phyloP scores from a whole-genome alignment of 2,113 vertebrate species.

The Hiodon tergisus region DNA sequence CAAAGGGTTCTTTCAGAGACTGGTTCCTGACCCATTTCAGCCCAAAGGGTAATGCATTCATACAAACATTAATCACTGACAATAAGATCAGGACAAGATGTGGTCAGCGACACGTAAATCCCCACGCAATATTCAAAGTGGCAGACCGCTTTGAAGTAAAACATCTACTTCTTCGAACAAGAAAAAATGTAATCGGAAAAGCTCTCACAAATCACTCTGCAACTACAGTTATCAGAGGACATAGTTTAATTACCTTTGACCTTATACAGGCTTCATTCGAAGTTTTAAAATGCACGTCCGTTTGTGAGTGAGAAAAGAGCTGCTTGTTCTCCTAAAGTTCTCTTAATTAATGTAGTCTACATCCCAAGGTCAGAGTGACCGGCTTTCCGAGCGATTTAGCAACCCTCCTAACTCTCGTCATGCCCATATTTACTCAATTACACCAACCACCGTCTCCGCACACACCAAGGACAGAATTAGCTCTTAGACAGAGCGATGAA shows the following conservation, averaged over 20 bases:
- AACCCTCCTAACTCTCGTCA: constrained; percentile 21
- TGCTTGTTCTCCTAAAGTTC: neutral
- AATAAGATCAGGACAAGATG: too few species aligned
- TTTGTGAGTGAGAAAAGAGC: neutral
- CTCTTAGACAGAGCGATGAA: neutral
- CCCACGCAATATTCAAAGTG: too few species aligned
- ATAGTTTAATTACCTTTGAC: constrained; percentile 13
- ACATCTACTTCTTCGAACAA: too few species aligned
- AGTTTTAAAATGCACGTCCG: neutral
- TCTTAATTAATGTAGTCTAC: neutral
- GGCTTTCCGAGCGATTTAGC: constrained; percentile 26
- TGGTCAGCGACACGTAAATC: too few species aligned
- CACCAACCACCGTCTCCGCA: constrained; percentile 25
- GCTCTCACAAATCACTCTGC: neutral
- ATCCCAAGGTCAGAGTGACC: neutral
- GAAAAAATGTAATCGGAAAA: too few species aligned
- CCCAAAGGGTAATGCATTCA: constrained; percentile 44
- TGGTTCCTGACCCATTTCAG: constrained; percentile 36
- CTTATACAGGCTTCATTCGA: constrained; percentile 24
- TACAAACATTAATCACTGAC: too few species aligned
- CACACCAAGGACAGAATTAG: constrained; percentile 28
- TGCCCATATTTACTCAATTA: constrained; percentile 32
- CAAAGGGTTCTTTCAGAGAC: constrained; percentile 46
- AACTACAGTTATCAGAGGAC: constrained; percentile 8
- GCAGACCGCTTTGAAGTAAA: too few species aligned